A percentile compares a stretch with the other conserved stretches of the same genome.
Evolutionary conservation across 2,888 invertebrate genomes (phyloP).

Genomic region (Pterobdella sp.): DNA sequence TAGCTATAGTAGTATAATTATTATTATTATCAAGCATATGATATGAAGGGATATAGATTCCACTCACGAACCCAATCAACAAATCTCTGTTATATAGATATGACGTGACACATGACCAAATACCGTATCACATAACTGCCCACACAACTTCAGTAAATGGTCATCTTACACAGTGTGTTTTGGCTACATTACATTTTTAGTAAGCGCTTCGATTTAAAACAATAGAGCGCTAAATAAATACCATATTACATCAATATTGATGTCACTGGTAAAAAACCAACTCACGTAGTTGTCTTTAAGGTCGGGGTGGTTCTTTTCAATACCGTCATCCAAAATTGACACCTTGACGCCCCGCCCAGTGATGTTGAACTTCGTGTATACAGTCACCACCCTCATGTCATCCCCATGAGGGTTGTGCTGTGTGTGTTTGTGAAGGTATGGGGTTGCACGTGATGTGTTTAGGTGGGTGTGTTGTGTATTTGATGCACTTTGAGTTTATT

Average conservation of each 20-base stretch:
- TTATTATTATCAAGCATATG: too few relatives aligned
- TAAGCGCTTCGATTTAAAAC: not conserved
- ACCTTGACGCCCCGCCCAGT: constrained; percentile 91
- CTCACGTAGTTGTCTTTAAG: constrained; percentile 80
- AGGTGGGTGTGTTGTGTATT: not conserved
- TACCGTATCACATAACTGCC: too few relatives aligned
- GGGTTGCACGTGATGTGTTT: not conserved
- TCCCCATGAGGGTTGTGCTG: constrained; percentile 64
- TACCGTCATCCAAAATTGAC: constrained; percentile 89
- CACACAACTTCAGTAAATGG: not conserved
- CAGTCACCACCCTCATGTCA: constrained; percentile 84
- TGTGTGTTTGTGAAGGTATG: constrained; percentile 31
- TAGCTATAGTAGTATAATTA: too few relatives aligned
- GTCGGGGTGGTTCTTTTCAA: constrained; percentile 92
- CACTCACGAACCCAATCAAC: too few relatives aligned
- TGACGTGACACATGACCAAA: too few relatives aligned
- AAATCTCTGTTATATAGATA: too few relatives aligned
- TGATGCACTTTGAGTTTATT: too few relatives aligned
- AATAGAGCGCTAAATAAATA: not conserved
- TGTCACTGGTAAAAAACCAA: not conserved
- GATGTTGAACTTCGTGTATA: constrained; percentile 84
- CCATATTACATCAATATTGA: not conserved
- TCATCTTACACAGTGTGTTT: too few relatives aligned
- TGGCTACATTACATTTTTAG: too few relatives aligned
- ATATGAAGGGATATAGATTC: too few relatives aligned